phyloP scores from a whole-genome alignment of 2,888 invertebrate genomes.

The Lymantria dispar region DNA sequence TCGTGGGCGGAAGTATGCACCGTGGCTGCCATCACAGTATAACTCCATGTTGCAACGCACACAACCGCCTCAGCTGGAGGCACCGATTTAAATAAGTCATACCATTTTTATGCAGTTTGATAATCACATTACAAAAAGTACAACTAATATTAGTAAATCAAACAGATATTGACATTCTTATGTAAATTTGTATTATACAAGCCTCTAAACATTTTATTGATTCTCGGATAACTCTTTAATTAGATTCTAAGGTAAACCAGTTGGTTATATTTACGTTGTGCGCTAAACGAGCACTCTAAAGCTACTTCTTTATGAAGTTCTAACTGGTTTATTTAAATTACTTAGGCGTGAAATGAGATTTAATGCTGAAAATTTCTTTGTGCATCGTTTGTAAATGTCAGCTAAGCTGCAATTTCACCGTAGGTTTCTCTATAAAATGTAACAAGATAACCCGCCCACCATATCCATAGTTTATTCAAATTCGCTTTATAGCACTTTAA shows the following conservation, averaged over 20 bases:
- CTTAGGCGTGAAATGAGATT: conserved; percentile 27
- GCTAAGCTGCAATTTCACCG: conserved; percentile 23
- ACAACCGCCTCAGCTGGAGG: conserved; percentile 29
- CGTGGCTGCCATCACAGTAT: conserved; percentile 37
- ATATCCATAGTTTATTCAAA: conserved; percentile 46
- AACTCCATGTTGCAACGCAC: conserved; percentile 39
- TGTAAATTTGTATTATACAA: conserved; percentile 16
- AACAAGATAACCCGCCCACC: conserved; percentile 44
- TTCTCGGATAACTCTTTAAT: conserved; percentile 29
- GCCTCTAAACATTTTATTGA: conserved; percentile 26
- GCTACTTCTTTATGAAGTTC: conserved; percentile 20
- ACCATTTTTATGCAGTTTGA: neutral
- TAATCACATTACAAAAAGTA: conserved; percentile 8
- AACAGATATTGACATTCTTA: conserved; percentile 7
- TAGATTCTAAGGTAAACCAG: conserved; percentile 45
- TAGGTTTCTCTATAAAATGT: conserved; percentile 27
- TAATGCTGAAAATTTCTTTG: conserved; percentile 16
- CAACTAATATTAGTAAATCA: conserved; percentile 1
- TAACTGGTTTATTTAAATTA: conserved; percentile 24
- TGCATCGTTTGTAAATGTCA: conserved; percentile 20
- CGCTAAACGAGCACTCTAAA: conserved; percentile 23
- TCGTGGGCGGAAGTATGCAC: conserved; percentile 70
- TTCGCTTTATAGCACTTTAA: conserved; percentile 40
- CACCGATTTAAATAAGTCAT: conserved; percentile 13
- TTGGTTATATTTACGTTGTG: conserved; percentile 37